phyloP scores from a whole-genome alignment of 2,113 vertebrate genomes.

The Orientallactaga bullata region DNA sequence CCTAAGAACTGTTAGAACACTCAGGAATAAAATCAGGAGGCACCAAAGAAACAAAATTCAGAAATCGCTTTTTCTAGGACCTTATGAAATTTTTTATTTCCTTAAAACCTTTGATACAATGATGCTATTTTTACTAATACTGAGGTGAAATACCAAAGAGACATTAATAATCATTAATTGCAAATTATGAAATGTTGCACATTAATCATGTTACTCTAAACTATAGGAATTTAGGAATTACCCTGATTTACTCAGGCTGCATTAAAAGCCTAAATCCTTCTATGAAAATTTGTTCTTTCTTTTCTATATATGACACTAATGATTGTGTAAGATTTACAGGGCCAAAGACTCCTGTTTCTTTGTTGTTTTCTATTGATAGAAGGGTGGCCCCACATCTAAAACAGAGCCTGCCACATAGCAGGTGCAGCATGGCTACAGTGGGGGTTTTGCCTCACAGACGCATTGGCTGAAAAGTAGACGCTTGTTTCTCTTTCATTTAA shows the following conservation, averaged over 20 bases:
- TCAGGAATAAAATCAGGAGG: background rate
- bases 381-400: background rate
- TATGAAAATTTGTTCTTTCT: background rate
- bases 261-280: background rate
- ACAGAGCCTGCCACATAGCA: background rate
- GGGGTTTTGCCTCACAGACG: background rate
- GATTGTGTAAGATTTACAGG: background rate
- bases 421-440: background rate
- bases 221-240: background rate
- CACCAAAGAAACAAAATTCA: conserved; percentile 13
- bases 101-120: conserved; percentile 25
- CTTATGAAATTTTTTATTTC: background rate
- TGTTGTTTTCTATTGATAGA: background rate
- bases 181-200: background rate
- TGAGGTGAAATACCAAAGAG: conserved; percentile 31
- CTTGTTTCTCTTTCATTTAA: background rate
- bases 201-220: conserved; percentile 18
- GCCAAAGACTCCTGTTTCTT: background rate
- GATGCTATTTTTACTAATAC: conserved; percentile 42
- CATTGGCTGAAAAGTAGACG: background rate
- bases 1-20: background rate
- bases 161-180: conserved; percentile 31
- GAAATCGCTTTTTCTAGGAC: background rate
- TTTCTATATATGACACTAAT: background rate
- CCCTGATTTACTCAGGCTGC: background rate